Conservation (phyloP, 2,113 vertebrate species). For the Litocranius walleri region DNA sequence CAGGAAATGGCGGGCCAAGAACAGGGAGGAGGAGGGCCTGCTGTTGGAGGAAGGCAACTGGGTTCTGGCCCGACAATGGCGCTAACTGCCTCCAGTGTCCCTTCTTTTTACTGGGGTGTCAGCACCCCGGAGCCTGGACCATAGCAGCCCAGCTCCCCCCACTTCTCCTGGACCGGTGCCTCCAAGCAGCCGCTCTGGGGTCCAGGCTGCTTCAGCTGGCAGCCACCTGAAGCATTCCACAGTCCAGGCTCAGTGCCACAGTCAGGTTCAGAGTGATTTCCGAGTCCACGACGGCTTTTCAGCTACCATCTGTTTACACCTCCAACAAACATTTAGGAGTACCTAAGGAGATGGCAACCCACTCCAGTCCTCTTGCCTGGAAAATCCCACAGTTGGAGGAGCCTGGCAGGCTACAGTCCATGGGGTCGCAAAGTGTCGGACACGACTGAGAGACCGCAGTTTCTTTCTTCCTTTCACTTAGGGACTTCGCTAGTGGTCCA, state of each 20-base stretch:
- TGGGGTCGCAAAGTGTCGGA: not conserved
- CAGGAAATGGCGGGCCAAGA: not conserved
- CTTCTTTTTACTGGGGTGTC: not conserved
- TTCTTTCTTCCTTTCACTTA: not conserved
- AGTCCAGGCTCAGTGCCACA: not conserved
- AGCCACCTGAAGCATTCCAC: not conserved
- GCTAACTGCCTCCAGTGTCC: not conserved
- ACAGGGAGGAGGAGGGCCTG: too few species aligned
- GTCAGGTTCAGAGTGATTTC: not conserved
- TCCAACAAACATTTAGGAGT: not conserved
- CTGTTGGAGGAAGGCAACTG: fast-evolving
- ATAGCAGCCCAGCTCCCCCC: not conserved
- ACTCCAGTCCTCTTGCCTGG: not conserved
- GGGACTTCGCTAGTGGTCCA: not conserved
- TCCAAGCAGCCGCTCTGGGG: not conserved
- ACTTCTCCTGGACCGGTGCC: not conserved
- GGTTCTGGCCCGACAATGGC: fast-evolving
- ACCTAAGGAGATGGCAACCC: not conserved
- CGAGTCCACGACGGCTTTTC: not conserved
- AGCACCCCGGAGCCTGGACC: not conserved
- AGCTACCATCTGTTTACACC: not conserved
- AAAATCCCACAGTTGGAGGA: not conserved
- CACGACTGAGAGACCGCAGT: fast-evolving
- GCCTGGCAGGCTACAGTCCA: not conserved
- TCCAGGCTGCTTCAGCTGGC: not conserved